Evolutionary conservation across 2,797 vertebrate species (phyloP).

Genomic region (Rhadinocentrus ornatus): DNA sequence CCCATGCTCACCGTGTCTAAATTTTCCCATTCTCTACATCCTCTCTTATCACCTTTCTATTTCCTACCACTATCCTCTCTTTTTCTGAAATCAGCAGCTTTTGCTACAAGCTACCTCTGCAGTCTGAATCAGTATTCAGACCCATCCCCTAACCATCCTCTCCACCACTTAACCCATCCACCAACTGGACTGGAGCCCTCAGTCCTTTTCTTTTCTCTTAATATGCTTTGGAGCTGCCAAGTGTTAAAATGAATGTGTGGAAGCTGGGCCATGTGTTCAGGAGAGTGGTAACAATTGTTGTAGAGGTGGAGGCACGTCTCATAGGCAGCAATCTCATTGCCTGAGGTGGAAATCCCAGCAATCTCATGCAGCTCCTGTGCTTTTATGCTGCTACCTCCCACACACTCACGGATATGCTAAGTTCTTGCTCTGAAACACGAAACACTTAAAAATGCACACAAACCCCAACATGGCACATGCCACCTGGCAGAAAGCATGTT

Average conservation of each 20-base stretch:
- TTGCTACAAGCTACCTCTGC: conserved; percentile 46
- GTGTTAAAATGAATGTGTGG: conserved; percentile 18
- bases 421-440: conserved; percentile 41
- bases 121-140: conserved; percentile 63
- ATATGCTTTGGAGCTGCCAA: conserved; percentile 13
- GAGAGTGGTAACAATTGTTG: conserved; percentile 24
- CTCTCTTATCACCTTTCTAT: not conserved
- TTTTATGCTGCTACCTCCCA: conserved; percentile 46
- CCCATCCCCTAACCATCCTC: conserved; percentile 42
- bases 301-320: conserved; percentile 20
- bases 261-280: conserved; percentile 12
- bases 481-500: conserved; percentile 56
- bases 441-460: conserved; percentile 43
- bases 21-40: conserved; percentile 1
- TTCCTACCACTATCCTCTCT: not conserved
- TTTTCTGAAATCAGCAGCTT: conserved; percentile 45
- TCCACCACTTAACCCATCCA: conserved; percentile 43
- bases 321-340: conserved; percentile 39
- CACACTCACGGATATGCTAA: conserved; percentile 45
- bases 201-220: conserved; percentile 16
- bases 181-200: conserved; percentile 23
- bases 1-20: not conserved
- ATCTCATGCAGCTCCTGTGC: conserved; percentile 55
- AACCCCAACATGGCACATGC: conserved; percentile 41
- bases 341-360: conserved; percentile 59